phyloP scores from a whole-genome alignment of 2,113 vertebrate genomes.

The Rhea pennata region DNA sequence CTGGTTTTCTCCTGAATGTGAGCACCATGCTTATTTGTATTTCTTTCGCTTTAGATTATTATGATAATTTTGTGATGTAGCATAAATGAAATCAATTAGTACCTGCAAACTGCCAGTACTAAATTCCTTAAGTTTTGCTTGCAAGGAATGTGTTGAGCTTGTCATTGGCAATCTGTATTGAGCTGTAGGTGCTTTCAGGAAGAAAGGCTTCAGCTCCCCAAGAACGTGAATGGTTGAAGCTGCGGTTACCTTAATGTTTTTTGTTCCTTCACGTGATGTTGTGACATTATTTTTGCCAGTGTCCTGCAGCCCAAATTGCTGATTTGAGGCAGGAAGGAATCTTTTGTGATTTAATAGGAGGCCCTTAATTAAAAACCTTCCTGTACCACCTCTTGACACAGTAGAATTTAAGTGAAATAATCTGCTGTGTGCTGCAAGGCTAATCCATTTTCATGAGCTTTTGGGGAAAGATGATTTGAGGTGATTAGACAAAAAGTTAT shows the following conservation, averaged over 20 bases:
- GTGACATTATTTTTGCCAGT: not conserved
- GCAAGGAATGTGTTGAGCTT: not conserved
- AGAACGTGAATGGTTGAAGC: not conserved
- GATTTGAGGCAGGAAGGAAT: not conserved
- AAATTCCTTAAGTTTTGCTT: not conserved
- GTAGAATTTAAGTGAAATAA: not conserved
- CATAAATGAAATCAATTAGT: not conserved
- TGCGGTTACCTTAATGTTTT: not conserved
- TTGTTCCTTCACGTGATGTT: not conserved
- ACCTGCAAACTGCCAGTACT: not conserved
- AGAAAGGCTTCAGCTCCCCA: not conserved
- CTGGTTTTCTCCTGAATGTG: not conserved
- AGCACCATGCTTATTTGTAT: not conserved
- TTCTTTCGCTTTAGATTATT: not conserved
- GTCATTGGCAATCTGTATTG: not conserved
- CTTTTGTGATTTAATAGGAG: not conserved
- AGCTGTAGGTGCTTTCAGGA: not conserved
- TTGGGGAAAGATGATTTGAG: slow-evolving; percentile 29
- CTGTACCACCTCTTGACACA: not conserved
- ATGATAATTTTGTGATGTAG: not conserved
- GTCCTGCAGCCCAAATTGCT: not conserved
- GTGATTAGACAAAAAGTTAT: not conserved
- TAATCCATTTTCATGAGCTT: slow-evolving; percentile 15
- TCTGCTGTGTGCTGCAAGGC: not conserved
- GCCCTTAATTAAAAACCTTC: not conserved